Percentiles rank a stretch among this genome's conserved stretches.
phyloP scores from a whole-genome alignment of 2,113 vertebrate species.

The Stigmatopora argus region DNA sequence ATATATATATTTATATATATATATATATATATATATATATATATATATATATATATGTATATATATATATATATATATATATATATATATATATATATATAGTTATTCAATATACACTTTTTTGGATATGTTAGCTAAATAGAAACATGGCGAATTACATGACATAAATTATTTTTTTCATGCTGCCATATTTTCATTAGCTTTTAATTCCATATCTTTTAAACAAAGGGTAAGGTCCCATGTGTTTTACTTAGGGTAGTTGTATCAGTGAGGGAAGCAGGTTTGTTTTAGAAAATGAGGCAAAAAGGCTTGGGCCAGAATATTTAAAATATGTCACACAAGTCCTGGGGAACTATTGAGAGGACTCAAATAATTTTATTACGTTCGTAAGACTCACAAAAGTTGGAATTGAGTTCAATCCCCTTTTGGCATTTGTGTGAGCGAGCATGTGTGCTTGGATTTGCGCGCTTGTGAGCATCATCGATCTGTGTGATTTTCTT shows the following conservation, averaged over 20 bases:
- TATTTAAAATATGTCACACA: conserved; percentile 24
- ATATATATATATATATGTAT: no score
- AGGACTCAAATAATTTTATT: conserved; percentile 16
- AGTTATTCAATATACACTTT: no score
- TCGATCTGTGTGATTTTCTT: conserved; percentile 68
- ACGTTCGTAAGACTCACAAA: conserved; percentile 30
- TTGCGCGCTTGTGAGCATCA: conserved; percentile 30
- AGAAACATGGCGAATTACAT: no score
- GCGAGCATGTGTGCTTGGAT: conserved; percentile 1
- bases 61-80: no score
- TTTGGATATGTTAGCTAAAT: no score
- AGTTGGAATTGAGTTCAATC: conserved; percentile 40
- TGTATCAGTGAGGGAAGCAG: no score
- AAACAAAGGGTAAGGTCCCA: background rate
- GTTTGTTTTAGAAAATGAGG: conserved; percentile 46
- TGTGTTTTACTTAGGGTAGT: background rate
- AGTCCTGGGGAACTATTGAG: conserved; percentile 34
- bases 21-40: no score
- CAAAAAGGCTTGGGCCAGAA: conserved; percentile 56
- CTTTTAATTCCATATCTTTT: conserved; percentile 1
- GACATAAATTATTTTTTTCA: no score
- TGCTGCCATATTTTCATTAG: no score
- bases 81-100: no score
- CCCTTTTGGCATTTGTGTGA: background rate
- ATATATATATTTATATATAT: no score